These are phyloP conservation scores for Zaprionus gabonicus DNA, from an alignment of 1,140 invertebrate species.

Conservation along the genomic window DNA sequence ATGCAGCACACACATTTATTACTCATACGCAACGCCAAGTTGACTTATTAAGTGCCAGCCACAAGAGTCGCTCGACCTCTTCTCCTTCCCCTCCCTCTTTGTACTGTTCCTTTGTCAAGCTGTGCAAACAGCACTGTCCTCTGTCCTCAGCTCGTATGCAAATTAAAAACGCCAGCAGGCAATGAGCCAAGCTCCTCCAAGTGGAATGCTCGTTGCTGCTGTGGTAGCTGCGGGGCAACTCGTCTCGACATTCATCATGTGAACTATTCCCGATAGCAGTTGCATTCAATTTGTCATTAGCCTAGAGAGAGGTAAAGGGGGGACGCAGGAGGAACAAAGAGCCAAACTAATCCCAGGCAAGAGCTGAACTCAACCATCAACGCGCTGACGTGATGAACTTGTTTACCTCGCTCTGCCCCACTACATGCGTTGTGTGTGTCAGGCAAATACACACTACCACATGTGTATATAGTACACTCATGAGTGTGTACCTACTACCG, in stretches of 20 bases:
- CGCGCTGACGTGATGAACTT: constrained; percentile 7
- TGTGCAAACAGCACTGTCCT: constrained; percentile 30
- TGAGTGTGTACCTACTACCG: too few species aligned
- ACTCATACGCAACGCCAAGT: constrained; percentile 53
- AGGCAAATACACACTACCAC: neutral
- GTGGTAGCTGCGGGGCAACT: constrained; percentile 12
- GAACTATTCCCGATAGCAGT: constrained; percentile 32
- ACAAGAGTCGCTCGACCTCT: constrained; percentile 3
- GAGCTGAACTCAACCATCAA: constrained; percentile 1
- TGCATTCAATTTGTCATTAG: constrained; percentile 67
- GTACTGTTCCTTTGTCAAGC: constrained; percentile 55
- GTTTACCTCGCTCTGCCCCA: constrained; percentile 10
- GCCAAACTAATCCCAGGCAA: constrained; percentile 7
- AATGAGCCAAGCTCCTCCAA: constrained; percentile 30
- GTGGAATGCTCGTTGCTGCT: neutral
- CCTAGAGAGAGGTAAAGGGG: neutral
- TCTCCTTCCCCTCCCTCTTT: neutral
- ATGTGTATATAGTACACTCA: neutral
- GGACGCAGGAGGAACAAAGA: neutral
- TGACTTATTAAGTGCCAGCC: constrained; percentile 67
- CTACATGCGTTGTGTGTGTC: neutral
- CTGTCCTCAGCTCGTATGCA: constrained; percentile 54
- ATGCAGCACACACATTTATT: constrained; percentile 26
- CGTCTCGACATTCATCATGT: constrained; percentile 45
- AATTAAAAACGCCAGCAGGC: constrained; percentile 50